Conservation (phyloP, 1,140 invertebrate species). For the Periplaneta americana region DNA sequence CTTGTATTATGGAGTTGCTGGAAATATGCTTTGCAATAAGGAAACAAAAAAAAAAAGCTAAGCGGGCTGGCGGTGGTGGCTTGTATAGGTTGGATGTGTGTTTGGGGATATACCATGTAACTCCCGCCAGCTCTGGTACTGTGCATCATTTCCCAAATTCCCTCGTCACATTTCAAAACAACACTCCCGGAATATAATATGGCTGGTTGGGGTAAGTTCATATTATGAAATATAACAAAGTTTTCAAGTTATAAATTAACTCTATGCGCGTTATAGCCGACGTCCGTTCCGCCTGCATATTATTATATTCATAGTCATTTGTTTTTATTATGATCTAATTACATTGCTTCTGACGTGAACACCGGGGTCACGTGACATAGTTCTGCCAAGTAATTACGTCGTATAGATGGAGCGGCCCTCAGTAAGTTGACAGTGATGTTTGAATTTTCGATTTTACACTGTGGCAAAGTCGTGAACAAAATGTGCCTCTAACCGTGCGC, state of each 20-base stretch:
- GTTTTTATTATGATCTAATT: too few species aligned
- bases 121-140: background rate
- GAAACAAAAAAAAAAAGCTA: too few species aligned
- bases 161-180: background rate
- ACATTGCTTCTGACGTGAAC: too few species aligned
- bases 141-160: background rate
- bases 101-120: background rate
- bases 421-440: too few species aligned
- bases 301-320: background rate
- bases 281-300: background rate
- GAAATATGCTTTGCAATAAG: background rate
- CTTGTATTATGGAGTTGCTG: background rate
- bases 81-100: background rate
- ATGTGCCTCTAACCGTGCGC: too few species aligned
- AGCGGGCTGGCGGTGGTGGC: too few species aligned
- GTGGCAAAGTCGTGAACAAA: too few species aligned
- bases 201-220: background rate
- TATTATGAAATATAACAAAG: background rate
- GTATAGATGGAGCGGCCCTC: too few species aligned
- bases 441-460: too few species aligned
- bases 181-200: background rate
- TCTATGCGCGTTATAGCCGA: background rate
- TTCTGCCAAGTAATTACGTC: too few species aligned
- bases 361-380: too few species aligned
- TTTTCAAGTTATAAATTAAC: background rate